These are phyloP conservation scores for Apis laboriosa DNA, from an alignment of 1,140 invertebrate genomes.

Conservation along the genomic window DNA sequence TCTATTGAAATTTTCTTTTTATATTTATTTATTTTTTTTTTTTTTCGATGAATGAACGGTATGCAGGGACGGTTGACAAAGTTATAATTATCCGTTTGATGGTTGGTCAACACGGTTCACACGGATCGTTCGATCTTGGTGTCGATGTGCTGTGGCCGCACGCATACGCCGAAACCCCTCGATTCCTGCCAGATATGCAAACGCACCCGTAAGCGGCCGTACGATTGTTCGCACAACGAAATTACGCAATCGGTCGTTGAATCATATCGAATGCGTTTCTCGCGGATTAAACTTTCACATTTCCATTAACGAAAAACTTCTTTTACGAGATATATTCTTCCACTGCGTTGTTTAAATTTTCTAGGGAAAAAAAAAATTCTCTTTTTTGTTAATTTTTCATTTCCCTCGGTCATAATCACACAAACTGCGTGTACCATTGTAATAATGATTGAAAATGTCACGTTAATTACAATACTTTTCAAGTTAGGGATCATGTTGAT, in stretches of 20 bases:
- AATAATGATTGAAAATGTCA: no score
- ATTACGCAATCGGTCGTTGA: constrained; percentile 39
- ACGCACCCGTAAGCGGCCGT: not conserved
- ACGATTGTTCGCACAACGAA: constrained; percentile 30
- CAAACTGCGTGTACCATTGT: no score
- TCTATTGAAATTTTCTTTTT: no score
- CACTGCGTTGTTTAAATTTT: no score
- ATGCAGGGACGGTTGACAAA: not conserved
- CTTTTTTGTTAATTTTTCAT: no score
- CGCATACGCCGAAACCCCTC: constrained; percentile 6
- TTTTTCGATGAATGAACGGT: not conserved
- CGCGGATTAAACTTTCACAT: constrained; percentile 37
- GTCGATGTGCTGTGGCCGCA: not conserved
- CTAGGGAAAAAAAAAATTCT: no score
- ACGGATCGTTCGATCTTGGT: not conserved
- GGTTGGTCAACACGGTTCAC: not conserved
- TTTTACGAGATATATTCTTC: not conserved
- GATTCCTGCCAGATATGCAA: constrained; percentile 32
- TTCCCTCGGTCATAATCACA: no score
- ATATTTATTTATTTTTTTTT: no score
- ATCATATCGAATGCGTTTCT: constrained; percentile 24
- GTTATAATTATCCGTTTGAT: constrained; percentile 12
- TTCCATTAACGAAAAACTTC: constrained; percentile 23
- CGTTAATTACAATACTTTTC: not conserved
- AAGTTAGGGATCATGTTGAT: not conserved